These are phyloP conservation scores for Nasonia giraulti DNA, from an alignment of 1,140 invertebrate genomes.

Conservation along the genomic window DNA sequence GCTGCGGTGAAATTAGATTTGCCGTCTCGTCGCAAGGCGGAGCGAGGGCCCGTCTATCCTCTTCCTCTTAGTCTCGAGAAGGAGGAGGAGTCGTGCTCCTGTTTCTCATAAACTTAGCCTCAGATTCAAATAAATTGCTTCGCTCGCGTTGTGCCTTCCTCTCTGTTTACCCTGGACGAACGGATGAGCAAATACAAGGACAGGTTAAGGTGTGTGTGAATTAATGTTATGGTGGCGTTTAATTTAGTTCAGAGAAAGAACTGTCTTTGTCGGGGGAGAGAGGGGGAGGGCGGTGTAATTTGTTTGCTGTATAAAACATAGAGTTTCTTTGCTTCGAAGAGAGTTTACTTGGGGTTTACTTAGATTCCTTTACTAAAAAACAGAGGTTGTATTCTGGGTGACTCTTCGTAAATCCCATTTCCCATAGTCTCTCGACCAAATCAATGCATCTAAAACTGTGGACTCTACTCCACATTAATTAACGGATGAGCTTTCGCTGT, in stretches of 20 bases:
- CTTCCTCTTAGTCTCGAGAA: not conserved
- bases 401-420: no score
- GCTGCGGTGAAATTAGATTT: constrained; percentile 47
- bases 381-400: no score
- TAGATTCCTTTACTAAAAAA: no score
- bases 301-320: no score
- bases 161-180: not conserved
- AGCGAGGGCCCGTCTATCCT: not conserved
- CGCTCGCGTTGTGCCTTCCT: not conserved
- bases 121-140: constrained; percentile 45
- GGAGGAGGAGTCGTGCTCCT: not conserved
- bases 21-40: not conserved
- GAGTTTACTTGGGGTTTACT: no score
- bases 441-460: no score
- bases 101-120: constrained; percentile 39
- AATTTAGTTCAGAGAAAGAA: not conserved
- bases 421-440: no score
- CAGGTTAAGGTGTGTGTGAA: not conserved
- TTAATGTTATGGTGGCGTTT: not conserved
- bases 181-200: not conserved
- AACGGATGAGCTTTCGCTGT: no score
- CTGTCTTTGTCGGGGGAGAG: no score
- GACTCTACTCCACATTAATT: no score
- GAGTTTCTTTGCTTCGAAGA: no score
- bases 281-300: no score